Conservation (phyloP, 1,140 invertebrate species). For the Zaprionus lachaisei region DNA sequence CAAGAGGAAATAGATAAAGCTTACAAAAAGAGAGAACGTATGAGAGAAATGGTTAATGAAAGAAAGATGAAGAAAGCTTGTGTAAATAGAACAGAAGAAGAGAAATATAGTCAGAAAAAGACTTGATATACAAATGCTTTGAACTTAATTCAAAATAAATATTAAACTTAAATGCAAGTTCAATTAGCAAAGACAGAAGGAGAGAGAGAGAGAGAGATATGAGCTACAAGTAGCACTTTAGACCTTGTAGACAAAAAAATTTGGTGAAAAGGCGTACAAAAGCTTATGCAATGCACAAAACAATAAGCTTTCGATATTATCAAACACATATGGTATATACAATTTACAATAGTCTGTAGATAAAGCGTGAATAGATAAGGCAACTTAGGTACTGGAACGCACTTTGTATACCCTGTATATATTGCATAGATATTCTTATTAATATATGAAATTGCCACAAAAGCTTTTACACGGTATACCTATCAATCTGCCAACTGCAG, state of each 20-base stretch:
- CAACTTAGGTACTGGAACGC: not conserved
- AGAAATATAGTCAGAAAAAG: not conserved
- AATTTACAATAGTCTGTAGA: slow-evolving; percentile 6
- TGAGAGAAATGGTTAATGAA: not conserved
- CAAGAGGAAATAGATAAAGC: not conserved
- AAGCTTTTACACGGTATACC: not conserved
- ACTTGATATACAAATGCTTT: not conserved
- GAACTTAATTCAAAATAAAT: not conserved
- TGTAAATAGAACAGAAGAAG: not conserved
- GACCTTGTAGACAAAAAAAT: not conserved
- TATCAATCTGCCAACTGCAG: not conserved
- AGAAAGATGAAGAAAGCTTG: not conserved
- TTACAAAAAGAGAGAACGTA: not conserved
- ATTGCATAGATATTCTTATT: not conserved
- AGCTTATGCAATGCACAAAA: slow-evolving; percentile 1
- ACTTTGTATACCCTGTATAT: slow-evolving; percentile 5
- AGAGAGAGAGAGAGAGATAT: no score
- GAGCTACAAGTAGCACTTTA: not conserved
- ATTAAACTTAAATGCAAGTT: not conserved
- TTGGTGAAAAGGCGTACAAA: not conserved
- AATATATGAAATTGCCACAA: not conserved
- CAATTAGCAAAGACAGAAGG: not conserved
- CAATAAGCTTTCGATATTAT: slow-evolving; percentile 7
- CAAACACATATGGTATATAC: not conserved
- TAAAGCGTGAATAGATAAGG: slow-evolving; percentile 1